phyloP scores from a whole-genome alignment of 2,888 invertebrate genomes.

The Lydus trimaculatus region DNA sequence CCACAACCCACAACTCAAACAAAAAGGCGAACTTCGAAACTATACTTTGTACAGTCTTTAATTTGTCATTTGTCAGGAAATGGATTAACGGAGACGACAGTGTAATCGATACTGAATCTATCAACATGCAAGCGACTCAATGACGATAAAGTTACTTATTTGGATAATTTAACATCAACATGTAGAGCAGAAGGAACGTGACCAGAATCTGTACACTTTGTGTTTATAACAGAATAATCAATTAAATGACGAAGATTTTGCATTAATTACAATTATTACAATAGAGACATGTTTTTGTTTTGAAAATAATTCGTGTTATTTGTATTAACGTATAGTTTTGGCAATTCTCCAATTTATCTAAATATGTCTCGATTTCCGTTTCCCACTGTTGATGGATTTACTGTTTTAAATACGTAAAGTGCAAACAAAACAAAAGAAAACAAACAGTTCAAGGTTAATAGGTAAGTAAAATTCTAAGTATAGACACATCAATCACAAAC shows the following conservation, averaged over 20 bases:
- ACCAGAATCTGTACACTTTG: neutral
- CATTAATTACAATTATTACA: neutral
- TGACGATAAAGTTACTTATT: neutral
- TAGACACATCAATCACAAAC: conserved; percentile 4
- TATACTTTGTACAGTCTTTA: neutral
- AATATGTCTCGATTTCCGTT: conserved; percentile 1
- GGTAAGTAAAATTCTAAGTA: conserved; percentile 1
- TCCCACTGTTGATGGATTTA: neutral
- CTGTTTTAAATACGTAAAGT: neutral
- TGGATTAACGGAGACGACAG: neutral
- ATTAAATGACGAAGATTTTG: neutral
- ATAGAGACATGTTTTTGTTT: no score
- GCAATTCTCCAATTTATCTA: neutral
- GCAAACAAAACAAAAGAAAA: neutral
- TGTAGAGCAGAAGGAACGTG: conserved; percentile 9
- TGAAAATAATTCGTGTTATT: no score
- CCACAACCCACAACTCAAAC: neutral
- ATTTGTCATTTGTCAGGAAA: neutral
- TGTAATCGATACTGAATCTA: neutral
- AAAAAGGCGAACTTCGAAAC: neutral
- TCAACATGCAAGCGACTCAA: neutral
- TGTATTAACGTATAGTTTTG: neutral
- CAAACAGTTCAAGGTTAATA: conserved; percentile 7
- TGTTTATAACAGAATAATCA: neutral
- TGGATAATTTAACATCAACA: conserved; percentile 2